Conservation (phyloP, 1,140 invertebrate species). For the Paracyclopina nana region DNA sequence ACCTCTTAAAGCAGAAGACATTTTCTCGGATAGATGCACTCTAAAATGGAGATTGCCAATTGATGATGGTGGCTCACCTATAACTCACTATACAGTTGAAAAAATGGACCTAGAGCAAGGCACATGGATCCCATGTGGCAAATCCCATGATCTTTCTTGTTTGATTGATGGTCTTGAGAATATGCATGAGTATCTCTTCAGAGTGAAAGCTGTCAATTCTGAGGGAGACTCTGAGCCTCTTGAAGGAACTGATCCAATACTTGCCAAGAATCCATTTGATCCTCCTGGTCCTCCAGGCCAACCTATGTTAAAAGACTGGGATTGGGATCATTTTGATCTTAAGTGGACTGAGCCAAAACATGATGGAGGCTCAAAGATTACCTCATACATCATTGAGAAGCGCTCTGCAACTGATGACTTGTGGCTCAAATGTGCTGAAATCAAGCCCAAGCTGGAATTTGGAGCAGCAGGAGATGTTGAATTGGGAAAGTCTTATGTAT, state of each 20-base stretch:
- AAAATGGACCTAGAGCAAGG: conserved; percentile 68
- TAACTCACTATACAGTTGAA: conserved; percentile 86
- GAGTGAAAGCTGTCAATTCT: conserved; percentile 80
- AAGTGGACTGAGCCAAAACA: conserved; percentile 69
- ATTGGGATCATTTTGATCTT: conserved; percentile 78
- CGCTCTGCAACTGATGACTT: conserved; percentile 29
- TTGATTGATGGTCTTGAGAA: conserved; percentile 63
- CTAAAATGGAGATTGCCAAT: conserved; percentile 66
- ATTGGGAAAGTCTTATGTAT: conserved; percentile 68
- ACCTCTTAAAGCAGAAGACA: conserved; percentile 53
- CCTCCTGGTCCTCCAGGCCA: conserved; percentile 72
- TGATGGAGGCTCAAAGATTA: conserved; percentile 80
- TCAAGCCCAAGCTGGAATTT: conserved; percentile 23
- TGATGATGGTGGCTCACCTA: conserved; percentile 77
- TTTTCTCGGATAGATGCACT: conserved; percentile 60
- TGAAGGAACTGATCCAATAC: conserved; percentile 61
- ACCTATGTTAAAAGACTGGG: conserved; percentile 77
- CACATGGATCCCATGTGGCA: conserved; percentile 57
- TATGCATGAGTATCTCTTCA: conserved; percentile 88
- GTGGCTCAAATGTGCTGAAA: conserved; percentile 24
- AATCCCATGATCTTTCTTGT: conserved; percentile 56
- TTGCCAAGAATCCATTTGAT: conserved; percentile 95
- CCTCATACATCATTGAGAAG: conserved; percentile 82
- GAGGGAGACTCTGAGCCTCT: conserved; percentile 86
- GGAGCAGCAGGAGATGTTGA: conserved; percentile 27